Base-by-base conservation (phyloP, 2,888 invertebrate genomes). In the Conchocele bisecta region DNA sequence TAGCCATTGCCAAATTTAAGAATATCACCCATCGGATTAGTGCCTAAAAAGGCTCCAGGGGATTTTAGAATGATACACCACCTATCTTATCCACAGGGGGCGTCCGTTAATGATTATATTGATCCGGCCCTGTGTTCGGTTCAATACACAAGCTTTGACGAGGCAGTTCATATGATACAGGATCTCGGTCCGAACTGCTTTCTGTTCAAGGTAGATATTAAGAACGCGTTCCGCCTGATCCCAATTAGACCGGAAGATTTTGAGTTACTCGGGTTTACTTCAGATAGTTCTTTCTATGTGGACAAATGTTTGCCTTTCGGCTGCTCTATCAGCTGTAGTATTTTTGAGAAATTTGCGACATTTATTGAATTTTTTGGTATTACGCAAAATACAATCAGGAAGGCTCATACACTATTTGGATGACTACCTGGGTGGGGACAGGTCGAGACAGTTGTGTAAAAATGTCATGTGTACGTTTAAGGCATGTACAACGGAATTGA, bases 231-330 rank as follows among this genome's bases (percentile, higher is more conserved):
- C n/a, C n/a, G n/a, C n/a, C n/a, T 74, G 4, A n/a, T 74, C 2
- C 67, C 63, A 11, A 44, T 72, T n/a, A 20, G 24, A 3, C 72
- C 58, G 0, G 20, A 13, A 11, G 63, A 63, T 58, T 68, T 63
- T 63, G 63, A n/a, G n/a, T n/a, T n/a, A n/a, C n/a, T n/a, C n/a
- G n/a, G n/a, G n/a, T n/a, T n/a, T n/a, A n/a, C n/a, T n/a, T n/a
- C n/a, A n/a, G n/a, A n/a, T n/a, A n/a, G n/a, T n/a, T n/a, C n/a
- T n/a, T n/a, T n/a, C n/a, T n/a, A n/a, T n/a, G n/a, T n/a, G n/a
- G n/a, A n/a, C n/a, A n/a, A n/a, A n/a, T n/a, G n/a, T n/a, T n/a
- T 76, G 1, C 69, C 76, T 2, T 41, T 73, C 31, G 73, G 63
- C 4, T 58, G 58, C 42, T 57, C 53, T 26, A 35, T 71, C 13